Percentiles rank a stretch among this genome's conserved stretches.
Conservation (phyloP, 2,797 vertebrate genomes). For the Rhyacichthys aspro region DNA sequence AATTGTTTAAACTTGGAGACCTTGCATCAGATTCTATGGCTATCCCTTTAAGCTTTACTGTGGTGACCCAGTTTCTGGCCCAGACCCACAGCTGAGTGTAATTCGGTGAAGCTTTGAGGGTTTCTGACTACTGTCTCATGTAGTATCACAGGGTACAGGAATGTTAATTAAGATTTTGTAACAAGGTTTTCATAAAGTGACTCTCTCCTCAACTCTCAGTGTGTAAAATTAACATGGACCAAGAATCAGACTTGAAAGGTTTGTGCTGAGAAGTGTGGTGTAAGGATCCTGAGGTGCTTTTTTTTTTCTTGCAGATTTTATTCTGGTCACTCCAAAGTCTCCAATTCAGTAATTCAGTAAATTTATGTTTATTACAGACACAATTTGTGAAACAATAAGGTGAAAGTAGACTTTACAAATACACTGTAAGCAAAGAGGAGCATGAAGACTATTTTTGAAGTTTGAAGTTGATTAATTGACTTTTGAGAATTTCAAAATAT, state of each 20-base stretch:
- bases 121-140: constrained; percentile 70
- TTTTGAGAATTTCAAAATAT: too few relatives aligned
- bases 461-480: too few relatives aligned
- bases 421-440: too few relatives aligned
- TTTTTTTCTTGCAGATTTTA: too few relatives aligned
- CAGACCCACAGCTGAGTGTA: constrained; percentile 68
- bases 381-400: too few relatives aligned
- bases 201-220: constrained; percentile 19
- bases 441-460: too few relatives aligned
- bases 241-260: constrained; percentile 2
- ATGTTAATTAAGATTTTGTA: constrained; percentile 67
- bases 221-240: constrained; percentile 31
- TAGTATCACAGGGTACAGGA: constrained; percentile 67
- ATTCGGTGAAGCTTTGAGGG: constrained; percentile 72
- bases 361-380: too few relatives aligned
- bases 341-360: too few relatives aligned
- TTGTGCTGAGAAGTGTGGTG: constrained; percentile 15
- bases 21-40: constrained; percentile 37
- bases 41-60: constrained; percentile 72
- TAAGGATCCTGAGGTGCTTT: too few relatives aligned
- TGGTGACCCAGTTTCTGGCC: constrained; percentile 78
- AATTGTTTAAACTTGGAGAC: constrained; percentile 27
- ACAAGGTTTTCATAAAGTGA: constrained; percentile 41
- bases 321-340: too few relatives aligned
- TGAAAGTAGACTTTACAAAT: too few relatives aligned